Conservation (phyloP, 1,140 invertebrate species). For the Mizuhopecten yessoensis region DNA sequence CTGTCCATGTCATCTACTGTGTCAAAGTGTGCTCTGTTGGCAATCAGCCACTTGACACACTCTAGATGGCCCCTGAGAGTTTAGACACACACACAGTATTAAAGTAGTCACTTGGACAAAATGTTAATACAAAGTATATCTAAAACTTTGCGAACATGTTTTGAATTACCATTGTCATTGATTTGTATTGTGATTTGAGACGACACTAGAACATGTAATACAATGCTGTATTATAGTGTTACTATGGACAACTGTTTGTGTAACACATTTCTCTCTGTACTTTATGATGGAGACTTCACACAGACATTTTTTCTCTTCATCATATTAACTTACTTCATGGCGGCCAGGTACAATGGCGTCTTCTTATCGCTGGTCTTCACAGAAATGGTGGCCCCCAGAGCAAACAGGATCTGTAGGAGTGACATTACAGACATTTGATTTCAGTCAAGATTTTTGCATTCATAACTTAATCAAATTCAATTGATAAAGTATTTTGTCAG, state of each 20-base stretch:
- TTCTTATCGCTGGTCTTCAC: conserved; percentile 78
- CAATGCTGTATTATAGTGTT: no score
- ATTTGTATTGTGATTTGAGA: no score
- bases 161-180: no score
- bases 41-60: conserved; percentile 81
- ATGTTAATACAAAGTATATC: no score
- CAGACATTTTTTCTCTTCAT: no score
- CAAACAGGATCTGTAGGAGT: conserved; percentile 80
- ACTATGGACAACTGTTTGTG: no score
- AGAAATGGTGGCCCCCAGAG: conserved; percentile 81
- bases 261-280: no score
- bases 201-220: no score
- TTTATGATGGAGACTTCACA: no score
- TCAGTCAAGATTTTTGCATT: background rate
- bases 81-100: background rate
- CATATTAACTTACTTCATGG: conserved; percentile 81
- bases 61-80: conserved; percentile 80
- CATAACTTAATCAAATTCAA: no score
- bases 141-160: no score
- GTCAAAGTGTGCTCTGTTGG: conserved; percentile 77
- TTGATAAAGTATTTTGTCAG: no score
- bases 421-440: background rate
- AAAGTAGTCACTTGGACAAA: background rate
- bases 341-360: conserved; percentile 82
- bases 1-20: conserved; percentile 78